Base-by-base conservation (phyloP, 1,140 invertebrate genomes). In the Dryas iulia region DNA sequence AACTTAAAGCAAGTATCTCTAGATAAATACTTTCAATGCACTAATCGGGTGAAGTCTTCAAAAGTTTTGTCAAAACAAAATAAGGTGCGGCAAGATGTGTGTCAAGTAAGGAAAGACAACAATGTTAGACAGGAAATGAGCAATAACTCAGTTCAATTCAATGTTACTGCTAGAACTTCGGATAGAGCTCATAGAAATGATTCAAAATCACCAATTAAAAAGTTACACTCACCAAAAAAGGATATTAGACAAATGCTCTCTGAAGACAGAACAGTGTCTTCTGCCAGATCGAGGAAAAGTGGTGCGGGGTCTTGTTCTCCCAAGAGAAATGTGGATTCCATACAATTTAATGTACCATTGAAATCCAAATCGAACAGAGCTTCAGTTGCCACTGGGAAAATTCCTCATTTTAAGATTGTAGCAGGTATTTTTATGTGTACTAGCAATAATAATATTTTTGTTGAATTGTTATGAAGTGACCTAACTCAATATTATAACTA, bases 371-470 rank as follows among this genome's bases (percentile, higher is more conserved):
- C 78, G 3, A 82, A 74, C n/a, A 87, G 83, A 64, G 75, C 66
- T 8, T 69, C 78, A 12, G 53, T 59, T 0, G 67, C 66, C n/a
- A 28, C 64, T 3, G 81, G 66, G 59, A 71, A 54, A 71, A 77
- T 90, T 53, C 88, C 88, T 8, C 73, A 84, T 60, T 78, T 89
- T 68, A 90, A 89, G 76, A 86, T 90, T 59, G 82, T 90, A 53
- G 82, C 88, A 84, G 88, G 88, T 90, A 28, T 26, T n/a, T n/a
- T 26, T 31, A 2, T 14, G n/a, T 56, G 18, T n/a, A n/a, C 12
- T 14, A 4, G 21, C 6, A 25, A 24, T 6, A 25, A 24, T 25
- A 8, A 30, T n/a, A n/a, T n/a, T n/a, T n/a, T n/a, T n/a, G n/a
- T n/a, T n/a, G n/a, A n/a, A n/a, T n/a, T n/a, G n/a, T n/a, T n/a